Evolutionary conservation across 2,113 vertebrate genomes (phyloP).

Genomic region (Prietella phreatophila): DNA sequence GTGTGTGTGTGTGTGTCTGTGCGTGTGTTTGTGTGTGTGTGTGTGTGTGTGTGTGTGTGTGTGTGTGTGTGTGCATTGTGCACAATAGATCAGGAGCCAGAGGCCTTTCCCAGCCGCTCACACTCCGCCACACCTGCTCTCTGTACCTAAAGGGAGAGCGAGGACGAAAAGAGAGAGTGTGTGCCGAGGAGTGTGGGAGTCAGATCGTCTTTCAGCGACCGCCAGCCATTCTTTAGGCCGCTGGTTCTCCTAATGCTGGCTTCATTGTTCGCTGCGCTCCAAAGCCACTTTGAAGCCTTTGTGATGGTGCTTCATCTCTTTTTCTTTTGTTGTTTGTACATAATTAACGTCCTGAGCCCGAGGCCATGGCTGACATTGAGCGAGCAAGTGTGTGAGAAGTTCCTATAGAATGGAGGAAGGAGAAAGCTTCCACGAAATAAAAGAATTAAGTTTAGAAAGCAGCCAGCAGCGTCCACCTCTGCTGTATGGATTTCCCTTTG

Average conservation of each 20-base stretch:
- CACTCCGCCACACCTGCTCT: conserved; percentile 56
- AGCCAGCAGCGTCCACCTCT: not conserved
- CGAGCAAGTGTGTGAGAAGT: not conserved
- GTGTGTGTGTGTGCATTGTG: conserved; percentile 49
- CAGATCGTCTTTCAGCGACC: conserved; percentile 68
- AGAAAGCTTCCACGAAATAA: not conserved
- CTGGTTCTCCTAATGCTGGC: conserved; percentile 54
- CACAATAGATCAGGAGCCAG: conserved; percentile 33
- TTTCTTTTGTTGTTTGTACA: conserved; percentile 65
- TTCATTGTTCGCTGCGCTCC: conserved; percentile 66
- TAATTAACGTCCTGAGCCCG: conserved; percentile 61
- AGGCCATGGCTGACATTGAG: conserved; percentile 55
- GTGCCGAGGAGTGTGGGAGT: conserved; percentile 46
- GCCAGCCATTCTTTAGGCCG: conserved; percentile 56
- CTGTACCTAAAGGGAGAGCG: conserved; percentile 49
- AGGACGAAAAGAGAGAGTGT: conserved; percentile 46
- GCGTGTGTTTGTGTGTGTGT: no score
- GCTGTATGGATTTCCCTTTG: not conserved
- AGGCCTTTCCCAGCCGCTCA: conserved; percentile 55
- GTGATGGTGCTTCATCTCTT: conserved; percentile 53
- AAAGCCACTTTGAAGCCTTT: conserved; percentile 67
- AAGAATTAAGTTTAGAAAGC: not conserved
- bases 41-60: conserved; percentile 59
- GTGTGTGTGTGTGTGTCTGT: not conserved
- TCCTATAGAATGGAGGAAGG: not conserved